phyloP scores from a whole-genome alignment of 2,113 vertebrate species.

The Upupa epops region DNA sequence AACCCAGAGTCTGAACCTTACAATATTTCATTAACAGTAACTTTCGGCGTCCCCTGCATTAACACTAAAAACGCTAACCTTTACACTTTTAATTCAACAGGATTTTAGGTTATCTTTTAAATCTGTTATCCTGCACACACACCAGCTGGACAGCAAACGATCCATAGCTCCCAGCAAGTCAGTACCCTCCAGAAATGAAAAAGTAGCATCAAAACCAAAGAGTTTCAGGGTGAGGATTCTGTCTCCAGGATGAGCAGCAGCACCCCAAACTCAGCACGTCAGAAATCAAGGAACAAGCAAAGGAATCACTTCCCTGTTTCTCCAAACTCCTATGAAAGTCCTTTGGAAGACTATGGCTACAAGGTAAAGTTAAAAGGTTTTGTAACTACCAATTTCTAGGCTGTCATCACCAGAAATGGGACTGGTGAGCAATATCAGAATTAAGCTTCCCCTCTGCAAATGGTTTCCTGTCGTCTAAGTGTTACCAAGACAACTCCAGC shows the following conservation, averaged over 20 bases:
- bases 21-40: background rate
- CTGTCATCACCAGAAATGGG: conserved; percentile 72
- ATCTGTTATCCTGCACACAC: background rate
- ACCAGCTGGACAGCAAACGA: background rate
- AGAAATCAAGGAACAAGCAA: background rate
- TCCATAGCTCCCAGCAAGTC: background rate
- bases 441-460: conserved; percentile 81
- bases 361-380: conserved; percentile 46
- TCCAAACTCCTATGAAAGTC: background rate
- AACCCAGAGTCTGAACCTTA: background rate
- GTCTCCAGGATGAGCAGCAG: background rate
- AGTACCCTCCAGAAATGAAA: background rate
- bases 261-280: background rate
- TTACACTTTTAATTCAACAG: background rate
- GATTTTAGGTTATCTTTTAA: background rate
- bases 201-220: background rate
- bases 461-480: conserved; percentile 86
- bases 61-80: background rate
- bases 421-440: conserved; percentile 71
- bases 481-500: conserved; percentile 90
- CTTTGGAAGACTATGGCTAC: background rate
- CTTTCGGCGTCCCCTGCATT: background rate
- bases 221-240: background rate
- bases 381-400: conserved; percentile 63
- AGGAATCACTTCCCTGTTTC: background rate